phyloP scores from a whole-genome alignment of 2,888 invertebrate genomes.

The Orthosia cruda region DNA sequence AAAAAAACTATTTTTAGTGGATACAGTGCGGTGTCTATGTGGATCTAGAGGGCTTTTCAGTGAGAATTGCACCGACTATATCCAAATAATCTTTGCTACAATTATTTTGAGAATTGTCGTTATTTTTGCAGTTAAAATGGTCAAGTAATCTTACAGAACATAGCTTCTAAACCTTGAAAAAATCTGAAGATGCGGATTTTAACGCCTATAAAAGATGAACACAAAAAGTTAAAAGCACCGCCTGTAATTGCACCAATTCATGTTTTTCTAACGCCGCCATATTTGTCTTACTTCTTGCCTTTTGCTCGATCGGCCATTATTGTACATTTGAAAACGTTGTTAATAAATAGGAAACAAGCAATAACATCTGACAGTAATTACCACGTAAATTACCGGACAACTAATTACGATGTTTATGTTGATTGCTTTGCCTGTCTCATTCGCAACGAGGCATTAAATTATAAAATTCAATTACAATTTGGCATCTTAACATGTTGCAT shows the following conservation, averaged over 20 bases:
- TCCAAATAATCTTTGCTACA: no score
- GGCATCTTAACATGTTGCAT: neutral
- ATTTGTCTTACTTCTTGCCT: neutral
- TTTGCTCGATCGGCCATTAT: neutral
- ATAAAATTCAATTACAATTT: slow-evolving; percentile 37
- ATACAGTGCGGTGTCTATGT: no score
- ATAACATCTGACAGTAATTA: slow-evolving; percentile 38
- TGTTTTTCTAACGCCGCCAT: neutral
- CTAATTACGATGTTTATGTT: slow-evolving; percentile 20
- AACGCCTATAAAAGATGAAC: neutral
- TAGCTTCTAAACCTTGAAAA: no score
- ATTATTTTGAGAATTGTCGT: no score
- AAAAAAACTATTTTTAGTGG: no score
- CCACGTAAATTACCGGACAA: slow-evolving; percentile 11
- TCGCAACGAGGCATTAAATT: slow-evolving; percentile 44
- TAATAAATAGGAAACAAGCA: slow-evolving; percentile 20
- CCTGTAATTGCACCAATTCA: slow-evolving; percentile 7
- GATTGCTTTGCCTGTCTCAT: slow-evolving; percentile 14
- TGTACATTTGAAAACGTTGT: slow-evolving; percentile 13
- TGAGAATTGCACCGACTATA: no score
- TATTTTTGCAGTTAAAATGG: no score
- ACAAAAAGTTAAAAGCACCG: neutral
- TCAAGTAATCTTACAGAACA: no score
- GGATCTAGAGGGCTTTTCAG: no score
- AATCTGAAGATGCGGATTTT: no score